phyloP scores from a whole-genome alignment of 2,797 vertebrate species.

The Numenius phaeopus region DNA sequence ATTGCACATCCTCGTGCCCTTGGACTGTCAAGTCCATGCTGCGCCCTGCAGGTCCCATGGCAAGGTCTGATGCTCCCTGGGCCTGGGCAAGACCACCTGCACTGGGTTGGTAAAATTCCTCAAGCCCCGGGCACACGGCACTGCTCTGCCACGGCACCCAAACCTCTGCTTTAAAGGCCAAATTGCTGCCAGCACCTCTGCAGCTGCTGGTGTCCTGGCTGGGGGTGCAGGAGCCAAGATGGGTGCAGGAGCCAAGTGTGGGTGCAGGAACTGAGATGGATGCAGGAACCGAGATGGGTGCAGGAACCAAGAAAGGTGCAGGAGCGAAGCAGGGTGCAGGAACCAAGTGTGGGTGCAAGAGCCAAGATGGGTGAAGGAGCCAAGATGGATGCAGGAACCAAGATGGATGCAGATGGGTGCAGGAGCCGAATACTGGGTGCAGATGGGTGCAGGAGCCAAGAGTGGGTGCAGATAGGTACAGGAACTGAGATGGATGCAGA shows the following conservation, averaged over 20 bases:
- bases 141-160: background rate
- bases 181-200: background rate
- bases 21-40: background rate
- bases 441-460: background rate
- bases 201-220: background rate
- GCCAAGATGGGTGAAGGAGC: background rate
- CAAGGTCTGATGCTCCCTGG: no score
- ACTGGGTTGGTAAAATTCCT: background rate
- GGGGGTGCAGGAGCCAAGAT: background rate
- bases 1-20: background rate
- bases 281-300: background rate
- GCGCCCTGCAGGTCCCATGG: background rate
- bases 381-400: background rate
- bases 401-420: background rate
- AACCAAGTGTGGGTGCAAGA: background rate
- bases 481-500: background rate
- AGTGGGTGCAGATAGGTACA: no score
- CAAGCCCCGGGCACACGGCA: accelerated
- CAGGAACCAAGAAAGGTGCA: no score
- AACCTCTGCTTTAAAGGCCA: background rate
- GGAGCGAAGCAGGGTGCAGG: background rate
- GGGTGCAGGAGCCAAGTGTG: background rate
- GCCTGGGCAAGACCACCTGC: background rate
- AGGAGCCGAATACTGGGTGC: no score
- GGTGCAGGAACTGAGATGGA: background rate